These are phyloP conservation scores for Melanaphis sacchari DNA, from an alignment of 1,140 invertebrate genomes.

Conservation along the genomic window DNA sequence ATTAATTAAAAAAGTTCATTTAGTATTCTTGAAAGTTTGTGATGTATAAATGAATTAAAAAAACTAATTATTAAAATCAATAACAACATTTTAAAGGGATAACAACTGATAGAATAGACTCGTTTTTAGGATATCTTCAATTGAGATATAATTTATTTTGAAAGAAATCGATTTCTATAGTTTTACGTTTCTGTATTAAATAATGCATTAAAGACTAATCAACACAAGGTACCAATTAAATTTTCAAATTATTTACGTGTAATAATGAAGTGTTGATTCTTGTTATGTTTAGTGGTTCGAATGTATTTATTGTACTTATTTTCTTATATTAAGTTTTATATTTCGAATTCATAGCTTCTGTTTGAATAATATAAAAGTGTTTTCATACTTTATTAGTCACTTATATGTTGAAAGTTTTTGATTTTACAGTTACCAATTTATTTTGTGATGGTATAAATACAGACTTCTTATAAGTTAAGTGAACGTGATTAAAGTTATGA, in stretches of 20 bases:
- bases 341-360: neutral
- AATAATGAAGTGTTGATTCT: neutral
- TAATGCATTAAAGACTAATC: neutral
- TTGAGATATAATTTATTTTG: neutral
- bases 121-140: neutral
- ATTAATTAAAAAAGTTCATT: neutral
- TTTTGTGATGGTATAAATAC: too few relatives aligned
- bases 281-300: neutral
- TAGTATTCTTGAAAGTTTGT: neutral
- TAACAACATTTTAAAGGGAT: neutral
- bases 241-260: neutral
- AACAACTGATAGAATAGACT: neutral
- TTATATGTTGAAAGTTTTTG: too few relatives aligned
- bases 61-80: neutral
- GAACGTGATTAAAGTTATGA: too few relatives aligned
- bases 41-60: neutral
- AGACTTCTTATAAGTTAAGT: too few relatives aligned
- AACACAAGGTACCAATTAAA: neutral
- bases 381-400: too few relatives aligned
- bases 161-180: neutral
- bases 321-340: neutral
- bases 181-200: neutral
- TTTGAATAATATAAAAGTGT: neutral
- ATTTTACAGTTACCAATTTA: too few relatives aligned
- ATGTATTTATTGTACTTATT: neutral